Percentiles rank a stretch among this genome's conserved stretches.
phyloP scores from a whole-genome alignment of 1,140 invertebrate genomes.

The Bacillus rossius region DNA sequence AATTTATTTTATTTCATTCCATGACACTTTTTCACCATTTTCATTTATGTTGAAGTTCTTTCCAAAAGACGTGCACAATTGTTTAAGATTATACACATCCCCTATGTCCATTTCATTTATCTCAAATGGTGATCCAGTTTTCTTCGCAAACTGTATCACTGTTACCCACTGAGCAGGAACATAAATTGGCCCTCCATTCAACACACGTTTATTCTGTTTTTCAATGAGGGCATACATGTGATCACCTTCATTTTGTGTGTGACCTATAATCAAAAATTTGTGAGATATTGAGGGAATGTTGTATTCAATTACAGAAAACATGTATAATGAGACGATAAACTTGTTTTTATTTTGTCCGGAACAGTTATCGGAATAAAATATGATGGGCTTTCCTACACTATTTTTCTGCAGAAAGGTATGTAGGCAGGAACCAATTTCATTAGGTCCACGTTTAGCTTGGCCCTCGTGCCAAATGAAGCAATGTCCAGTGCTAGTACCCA shows the following conservation, averaged over 20 bases:
- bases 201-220: neutral
- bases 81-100: neutral
- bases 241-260: slow-evolving; percentile 23
- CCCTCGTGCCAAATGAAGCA: too few relatives aligned
- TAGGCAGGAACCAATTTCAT: too few relatives aligned
- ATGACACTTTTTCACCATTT: slow-evolving; percentile 11
- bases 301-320: slow-evolving; percentile 22
- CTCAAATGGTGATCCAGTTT: neutral
- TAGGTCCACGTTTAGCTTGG: too few relatives aligned
- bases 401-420: too few relatives aligned
- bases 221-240: neutral
- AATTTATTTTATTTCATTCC: slow-evolving; percentile 14
- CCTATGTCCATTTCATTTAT: neutral
- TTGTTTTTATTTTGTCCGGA: too few relatives aligned
- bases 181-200: neutral
- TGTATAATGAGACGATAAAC: too few relatives aligned
- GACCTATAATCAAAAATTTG: slow-evolving; percentile 31
- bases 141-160: slow-evolving; percentile 9
- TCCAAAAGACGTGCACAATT: slow-evolving; percentile 3
- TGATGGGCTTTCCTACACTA: too few relatives aligned
- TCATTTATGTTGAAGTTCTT: slow-evolving; percentile 9
- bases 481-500: slow-evolving; percentile 17
- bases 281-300: slow-evolving; percentile 31
- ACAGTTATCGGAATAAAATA: too few relatives aligned
- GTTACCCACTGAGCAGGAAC: slow-evolving; percentile 9